phyloP scores from a whole-genome alignment of 2,797 vertebrate genomes.

The Oryzias dopingdopingensis region DNA sequence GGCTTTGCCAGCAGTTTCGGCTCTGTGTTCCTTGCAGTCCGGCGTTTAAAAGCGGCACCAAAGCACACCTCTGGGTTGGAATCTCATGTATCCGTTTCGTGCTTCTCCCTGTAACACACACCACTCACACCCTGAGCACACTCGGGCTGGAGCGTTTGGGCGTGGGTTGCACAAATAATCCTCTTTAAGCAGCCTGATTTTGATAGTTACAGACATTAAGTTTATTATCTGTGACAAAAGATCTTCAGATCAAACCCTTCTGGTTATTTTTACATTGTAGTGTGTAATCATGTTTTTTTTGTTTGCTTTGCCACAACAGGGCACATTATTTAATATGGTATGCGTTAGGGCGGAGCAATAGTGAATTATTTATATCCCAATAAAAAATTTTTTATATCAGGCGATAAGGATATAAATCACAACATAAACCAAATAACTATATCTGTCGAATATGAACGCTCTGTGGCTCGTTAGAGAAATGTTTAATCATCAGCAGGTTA shows the following conservation, averaged over 20 bases:
- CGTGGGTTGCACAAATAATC: not conserved
- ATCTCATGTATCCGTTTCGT: conserved; percentile 9
- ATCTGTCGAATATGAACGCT: no score
- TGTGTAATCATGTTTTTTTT: not conserved
- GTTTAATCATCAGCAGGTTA: no score
- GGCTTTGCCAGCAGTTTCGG: conserved; percentile 57
- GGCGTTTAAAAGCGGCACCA: not conserved
- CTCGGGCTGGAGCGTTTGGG: not conserved
- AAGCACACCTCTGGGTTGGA: conserved; percentile 11
- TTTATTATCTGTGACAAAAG: conserved; percentile 8
- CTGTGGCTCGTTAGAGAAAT: no score
- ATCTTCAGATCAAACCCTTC: not conserved
- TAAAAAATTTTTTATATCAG: no score
- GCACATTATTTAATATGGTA: not conserved
- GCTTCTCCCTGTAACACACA: not conserved
- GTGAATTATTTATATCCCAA: no score
- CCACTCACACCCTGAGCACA: not conserved
- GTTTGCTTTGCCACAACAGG: not conserved
- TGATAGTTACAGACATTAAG: not conserved
- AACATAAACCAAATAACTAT: no score
- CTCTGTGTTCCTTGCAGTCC: conserved; percentile 53
- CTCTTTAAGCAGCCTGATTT: not conserved
- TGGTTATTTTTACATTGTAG: not conserved
- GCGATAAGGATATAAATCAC: no score
- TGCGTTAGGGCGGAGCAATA: no score